Evolutionary conservation across 2,113 vertebrate genomes (phyloP).

Genomic region (Clarias macrocephalus): DNA sequence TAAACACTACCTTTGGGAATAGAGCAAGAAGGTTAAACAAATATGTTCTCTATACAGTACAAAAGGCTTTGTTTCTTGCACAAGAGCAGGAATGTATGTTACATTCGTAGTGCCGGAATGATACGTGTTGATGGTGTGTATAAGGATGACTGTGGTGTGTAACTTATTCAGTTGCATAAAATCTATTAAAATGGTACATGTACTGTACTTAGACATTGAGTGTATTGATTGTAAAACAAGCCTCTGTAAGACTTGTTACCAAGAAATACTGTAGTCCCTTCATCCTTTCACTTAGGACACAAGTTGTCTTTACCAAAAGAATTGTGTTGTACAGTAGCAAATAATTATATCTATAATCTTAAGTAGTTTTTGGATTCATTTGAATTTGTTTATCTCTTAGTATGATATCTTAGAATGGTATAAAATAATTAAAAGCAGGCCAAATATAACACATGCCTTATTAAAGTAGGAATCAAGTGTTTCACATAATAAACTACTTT

Average conservation of each 20-base stretch:
- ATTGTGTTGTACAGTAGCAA: neutral
- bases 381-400: neutral
- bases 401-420: neutral
- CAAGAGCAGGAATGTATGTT: neutral
- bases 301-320: neutral
- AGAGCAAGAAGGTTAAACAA: neutral
- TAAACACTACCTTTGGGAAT: neutral
- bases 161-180: constrained; percentile 2
- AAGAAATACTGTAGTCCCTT: neutral
- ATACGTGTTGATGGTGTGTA: neutral
- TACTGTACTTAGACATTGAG: neutral
- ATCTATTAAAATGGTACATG: neutral
- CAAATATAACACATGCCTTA: neutral
- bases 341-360: neutral
- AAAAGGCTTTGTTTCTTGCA: neutral
- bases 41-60: neutral
- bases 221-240: neutral
- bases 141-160: neutral
- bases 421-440: neutral
- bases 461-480: neutral
- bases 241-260: neutral
- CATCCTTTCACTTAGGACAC: neutral
- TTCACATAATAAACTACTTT: neutral
- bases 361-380: neutral
- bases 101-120: neutral